These are phyloP conservation scores for Brotula barbata DNA, from an alignment of 2,797 vertebrate species.

Conservation along the genomic window DNA sequence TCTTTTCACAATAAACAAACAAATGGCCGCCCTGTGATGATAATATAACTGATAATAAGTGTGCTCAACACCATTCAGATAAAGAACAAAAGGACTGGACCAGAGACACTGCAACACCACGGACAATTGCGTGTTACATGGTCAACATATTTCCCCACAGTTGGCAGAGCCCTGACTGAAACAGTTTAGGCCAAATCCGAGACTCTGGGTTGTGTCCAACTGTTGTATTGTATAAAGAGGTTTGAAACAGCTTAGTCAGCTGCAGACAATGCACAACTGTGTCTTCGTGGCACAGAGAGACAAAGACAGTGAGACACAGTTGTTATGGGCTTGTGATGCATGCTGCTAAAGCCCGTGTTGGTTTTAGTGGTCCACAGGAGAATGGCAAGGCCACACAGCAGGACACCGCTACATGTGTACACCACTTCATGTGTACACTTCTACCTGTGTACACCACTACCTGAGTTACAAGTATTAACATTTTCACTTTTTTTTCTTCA, in stretches of 20 bases:
- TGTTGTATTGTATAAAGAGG: slow-evolving; percentile 44
- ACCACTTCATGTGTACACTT: no score
- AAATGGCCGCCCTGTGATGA: slow-evolving; percentile 26
- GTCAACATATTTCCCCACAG: slow-evolving; percentile 48
- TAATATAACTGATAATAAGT: slow-evolving; percentile 9
- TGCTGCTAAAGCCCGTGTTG: slow-evolving; percentile 48
- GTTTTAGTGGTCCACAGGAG: slow-evolving; percentile 41
- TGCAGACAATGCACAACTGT: slow-evolving; percentile 67
- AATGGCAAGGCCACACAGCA: slow-evolving; percentile 57
- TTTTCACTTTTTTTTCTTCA: no score
- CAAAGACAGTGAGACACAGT: slow-evolving; percentile 68
- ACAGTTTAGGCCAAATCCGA: slow-evolving; percentile 63
- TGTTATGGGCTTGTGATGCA: slow-evolving; percentile 47
- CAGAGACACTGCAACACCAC: slow-evolving; percentile 26
- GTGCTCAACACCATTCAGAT: slow-evolving; percentile 27
- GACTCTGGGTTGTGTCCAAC: slow-evolving; percentile 63
- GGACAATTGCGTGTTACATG: slow-evolving; percentile 61
- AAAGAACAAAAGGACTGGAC: slow-evolving; percentile 28
- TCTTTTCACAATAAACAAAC: slow-evolving; percentile 43
- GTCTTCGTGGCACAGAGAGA: slow-evolving; percentile 67
- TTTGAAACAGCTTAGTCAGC: slow-evolving; percentile 70
- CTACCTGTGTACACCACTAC: no score
- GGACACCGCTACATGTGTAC: slow-evolving; percentile 2
- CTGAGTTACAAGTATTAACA: no score
- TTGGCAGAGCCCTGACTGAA: slow-evolving; percentile 52